Conservation (phyloP, 2,888 invertebrate species). For the Conchocele bisecta region DNA sequence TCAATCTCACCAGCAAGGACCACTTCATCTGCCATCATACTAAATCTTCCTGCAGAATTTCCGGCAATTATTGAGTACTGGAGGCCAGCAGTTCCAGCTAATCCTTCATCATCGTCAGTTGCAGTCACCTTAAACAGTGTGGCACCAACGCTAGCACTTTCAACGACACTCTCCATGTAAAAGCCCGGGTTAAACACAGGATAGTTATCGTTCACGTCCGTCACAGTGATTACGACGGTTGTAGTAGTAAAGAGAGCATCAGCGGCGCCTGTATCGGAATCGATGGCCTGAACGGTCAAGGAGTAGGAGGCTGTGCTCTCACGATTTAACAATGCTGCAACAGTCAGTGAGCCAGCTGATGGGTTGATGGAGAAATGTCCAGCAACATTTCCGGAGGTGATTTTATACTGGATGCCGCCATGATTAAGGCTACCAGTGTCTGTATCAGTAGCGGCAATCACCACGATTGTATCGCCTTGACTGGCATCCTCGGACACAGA, state of each 20-base stretch:
- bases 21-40: slow-evolving; percentile 49
- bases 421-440: slow-evolving; percentile 65
- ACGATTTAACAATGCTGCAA: slow-evolving; percentile 66
- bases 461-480: slow-evolving; percentile 36
- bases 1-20: slow-evolving; percentile 63
- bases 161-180: slow-evolving; percentile 93
- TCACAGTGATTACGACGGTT: slow-evolving; percentile 96
- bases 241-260: slow-evolving; percentile 30
- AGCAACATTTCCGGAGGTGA: slow-evolving; percentile 58
- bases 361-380: slow-evolving; percentile 66
- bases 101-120: slow-evolving; percentile 59
- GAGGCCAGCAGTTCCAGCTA: slow-evolving; percentile 61
- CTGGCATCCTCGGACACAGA: slow-evolving; percentile 58
- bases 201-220: slow-evolving; percentile 96
- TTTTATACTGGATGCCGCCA: slow-evolving; percentile 62
- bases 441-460: slow-evolving; percentile 51
- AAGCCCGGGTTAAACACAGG: slow-evolving; percentile 96
- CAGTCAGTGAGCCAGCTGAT: slow-evolving; percentile 63
- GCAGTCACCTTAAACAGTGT: slow-evolving; percentile 52
- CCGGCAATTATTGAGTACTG: slow-evolving; percentile 62
- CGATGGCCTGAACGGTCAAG: slow-evolving; percentile 61
- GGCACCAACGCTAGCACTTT: slow-evolving; percentile 86
- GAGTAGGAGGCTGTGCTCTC: slow-evolving; percentile 66
- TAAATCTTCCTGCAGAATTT: slow-evolving; percentile 60
- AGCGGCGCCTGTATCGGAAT: slow-evolving; percentile 55